These are phyloP conservation scores for Aplysia californica DNA, from an alignment of 1,140 invertebrate species.

Conservation along the genomic window DNA sequence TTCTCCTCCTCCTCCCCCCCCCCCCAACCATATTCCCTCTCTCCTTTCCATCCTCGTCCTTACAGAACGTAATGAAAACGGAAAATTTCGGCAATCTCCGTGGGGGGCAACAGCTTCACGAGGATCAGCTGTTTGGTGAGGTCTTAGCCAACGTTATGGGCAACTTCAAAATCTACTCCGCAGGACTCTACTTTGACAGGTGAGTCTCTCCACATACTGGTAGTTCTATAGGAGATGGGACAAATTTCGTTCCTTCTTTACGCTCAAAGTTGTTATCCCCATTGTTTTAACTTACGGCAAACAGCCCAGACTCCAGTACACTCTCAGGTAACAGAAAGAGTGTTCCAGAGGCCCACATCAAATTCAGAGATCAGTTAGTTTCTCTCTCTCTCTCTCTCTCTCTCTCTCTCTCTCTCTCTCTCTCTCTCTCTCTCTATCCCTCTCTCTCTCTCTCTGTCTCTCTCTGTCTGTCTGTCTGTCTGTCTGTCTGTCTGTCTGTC, in stretches of 20 bases:
- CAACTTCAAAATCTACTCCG: conserved; percentile 86
- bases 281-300: neutral
- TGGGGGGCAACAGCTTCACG: conserved; percentile 46
- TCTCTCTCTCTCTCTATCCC: no score
- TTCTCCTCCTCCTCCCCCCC: no score
- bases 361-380: no score
- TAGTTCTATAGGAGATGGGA: neutral
- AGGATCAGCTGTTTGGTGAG: conserved; percentile 60
- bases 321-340: no score
- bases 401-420: neutral
- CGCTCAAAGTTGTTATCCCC: neutral
- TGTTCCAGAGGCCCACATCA: no score
- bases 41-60: no score
- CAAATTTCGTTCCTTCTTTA: neutral
- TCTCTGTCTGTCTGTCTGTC: conserved; percentile 18
- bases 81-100: conserved; percentile 47
- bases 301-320: no score
- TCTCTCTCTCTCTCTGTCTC: neutral
- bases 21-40: no score
- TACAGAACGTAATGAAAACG: conserved; percentile 36
- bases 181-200: conserved; percentile 92
- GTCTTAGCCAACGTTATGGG: conserved; percentile 91
- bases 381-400: neutral
- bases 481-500: conserved; percentile 7
- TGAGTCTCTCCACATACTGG: neutral